Base-by-base conservation (phyloP, 2,113 vertebrate genomes). In the Eurypyga helias region DNA sequence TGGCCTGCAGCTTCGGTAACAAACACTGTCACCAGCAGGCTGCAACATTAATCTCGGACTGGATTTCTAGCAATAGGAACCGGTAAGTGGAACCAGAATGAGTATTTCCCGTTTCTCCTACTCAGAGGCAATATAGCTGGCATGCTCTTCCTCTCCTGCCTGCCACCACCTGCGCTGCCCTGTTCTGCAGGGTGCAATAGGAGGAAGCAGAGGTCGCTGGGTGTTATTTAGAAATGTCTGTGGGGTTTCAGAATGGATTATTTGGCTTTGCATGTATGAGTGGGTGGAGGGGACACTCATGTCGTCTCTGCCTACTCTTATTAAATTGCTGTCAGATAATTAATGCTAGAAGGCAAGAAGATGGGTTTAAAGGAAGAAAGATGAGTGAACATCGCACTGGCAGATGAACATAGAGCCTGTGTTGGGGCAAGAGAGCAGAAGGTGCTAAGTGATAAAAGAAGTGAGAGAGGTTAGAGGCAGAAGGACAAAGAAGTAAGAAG, bases 41-140 rank as follows among this genome's bases (percentile, higher is more conserved):
- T 14, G 98, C 99, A 16, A 98, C 99, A 0, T 98, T 99, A 82
- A 99, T 99, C 98, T 99, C 99, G 1, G 99, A 99, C 64, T 99
- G 99, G 99, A 99, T 99, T 98, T 99, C 99, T 87, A 99, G 99
- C 98, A 99, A 99, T 95, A 99, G 99, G 95, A 99, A 99, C 98
- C 98, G 99, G 99, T 99, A 97, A 79, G 64, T 87, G 69, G 55
- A 91, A 79, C 57, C 31, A 10, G 38, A 58, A 65, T 11, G 12
- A 41, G 1, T 17, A 6, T 70, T 66, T 89, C 33, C 41, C 7
- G 4, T 87, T 69, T 25, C 45, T 71, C 58, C 24, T 51, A 3
- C 19, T 87, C 36, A 23, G 55, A 70, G n/a, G 28, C 60, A 36
- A 7, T 73, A 11, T 24, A 80, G 28, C 33, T 57, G 36, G 6